Conservation (phyloP, 2,113 vertebrate species). For the Vidua chalybeata region DNA sequence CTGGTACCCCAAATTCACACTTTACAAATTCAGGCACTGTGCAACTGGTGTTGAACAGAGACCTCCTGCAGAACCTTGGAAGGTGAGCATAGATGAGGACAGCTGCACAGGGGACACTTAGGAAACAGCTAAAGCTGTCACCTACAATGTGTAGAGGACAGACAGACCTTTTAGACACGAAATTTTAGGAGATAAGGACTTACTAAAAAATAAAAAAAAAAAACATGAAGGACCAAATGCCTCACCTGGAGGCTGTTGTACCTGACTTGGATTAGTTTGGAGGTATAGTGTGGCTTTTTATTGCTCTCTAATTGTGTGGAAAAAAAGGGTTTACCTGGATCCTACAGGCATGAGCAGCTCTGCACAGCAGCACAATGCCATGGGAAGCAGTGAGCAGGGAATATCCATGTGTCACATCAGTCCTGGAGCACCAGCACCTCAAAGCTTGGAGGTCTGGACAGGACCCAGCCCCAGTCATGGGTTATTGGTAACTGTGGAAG, state of each 20-base stretch:
- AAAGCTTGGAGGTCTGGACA: neutral
- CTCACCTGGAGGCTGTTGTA: neutral
- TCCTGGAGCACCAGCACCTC: neutral
- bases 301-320: neutral
- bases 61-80: neutral
- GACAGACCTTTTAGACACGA: neutral
- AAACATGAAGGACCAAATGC: neutral
- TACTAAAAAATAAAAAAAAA: neutral
- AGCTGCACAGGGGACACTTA: neutral
- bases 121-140: neutral
- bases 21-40: neutral
- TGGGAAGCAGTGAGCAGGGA: neutral
- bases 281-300: neutral
- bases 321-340: neutral
- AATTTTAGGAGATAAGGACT: neutral
- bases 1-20: neutral
- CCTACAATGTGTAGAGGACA: neutral
- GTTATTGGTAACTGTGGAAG: neutral
- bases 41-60: neutral
- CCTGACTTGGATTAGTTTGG: neutral
- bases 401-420: neutral
- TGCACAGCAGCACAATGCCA: neutral
- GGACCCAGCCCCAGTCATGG: neutral
- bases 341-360: neutral
- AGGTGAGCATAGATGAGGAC: neutral